Percentiles rank a stretch among this genome's conserved stretches.
Evolutionary conservation across 37 sponge, comb jelly and placozoan species (phyloP).

Genomic region (Lycopodina hypogea): DNA sequence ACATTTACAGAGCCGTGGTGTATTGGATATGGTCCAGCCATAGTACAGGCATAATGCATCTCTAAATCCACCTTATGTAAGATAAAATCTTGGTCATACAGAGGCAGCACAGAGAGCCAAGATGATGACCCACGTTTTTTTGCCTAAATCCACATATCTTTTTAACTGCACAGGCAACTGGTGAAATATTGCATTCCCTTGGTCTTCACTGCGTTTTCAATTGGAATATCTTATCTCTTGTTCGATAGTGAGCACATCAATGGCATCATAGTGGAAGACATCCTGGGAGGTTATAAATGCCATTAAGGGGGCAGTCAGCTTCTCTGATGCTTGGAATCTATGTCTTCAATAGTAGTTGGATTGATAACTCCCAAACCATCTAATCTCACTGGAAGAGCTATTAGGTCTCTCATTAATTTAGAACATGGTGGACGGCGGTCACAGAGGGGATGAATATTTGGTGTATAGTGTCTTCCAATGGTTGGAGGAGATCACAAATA

Average conservation of each 20-base stretch:
- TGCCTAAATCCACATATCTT: constrained; percentile 37
- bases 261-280: background rate
- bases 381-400: constrained; percentile 37
- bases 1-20: constrained; percentile 29
- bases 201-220: background rate
- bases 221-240: constrained; percentile 8
- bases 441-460: background rate
- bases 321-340: constrained; percentile 28
- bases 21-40: constrained; percentile 28
- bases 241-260: background rate
- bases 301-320: constrained; percentile 34
- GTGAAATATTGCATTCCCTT: constrained; percentile 2
- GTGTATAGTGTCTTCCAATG: constrained; percentile 13
- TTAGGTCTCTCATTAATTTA: constrained; percentile 23
- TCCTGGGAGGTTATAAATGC: constrained; percentile 8
- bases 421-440: constrained; percentile 36
- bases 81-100: constrained; percentile 9
- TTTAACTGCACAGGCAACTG: constrained; percentile 13
- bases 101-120: constrained; percentile 22
- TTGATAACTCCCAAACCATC: constrained; percentile 51
- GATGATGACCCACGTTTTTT: constrained; percentile 25
- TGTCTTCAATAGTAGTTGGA: background rate
- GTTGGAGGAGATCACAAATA: constrained; percentile 11
- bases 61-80: constrained; percentile 33
- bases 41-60: constrained; percentile 39